phyloP scores from a whole-genome alignment of 2,797 vertebrate species.

The Amniataba percoides region DNA sequence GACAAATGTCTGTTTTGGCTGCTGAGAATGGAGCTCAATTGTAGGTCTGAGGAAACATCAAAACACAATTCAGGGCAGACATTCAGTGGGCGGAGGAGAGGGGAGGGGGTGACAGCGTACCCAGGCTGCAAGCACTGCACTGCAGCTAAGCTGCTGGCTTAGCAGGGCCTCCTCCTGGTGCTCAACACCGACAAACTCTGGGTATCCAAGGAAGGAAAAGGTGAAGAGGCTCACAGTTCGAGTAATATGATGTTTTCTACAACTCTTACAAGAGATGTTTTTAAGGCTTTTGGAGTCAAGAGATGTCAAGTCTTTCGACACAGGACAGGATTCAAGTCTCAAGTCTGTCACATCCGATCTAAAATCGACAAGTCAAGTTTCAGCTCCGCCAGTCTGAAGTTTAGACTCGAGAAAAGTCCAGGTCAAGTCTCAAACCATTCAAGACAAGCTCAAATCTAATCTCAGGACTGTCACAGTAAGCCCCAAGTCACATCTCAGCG shows the following conservation, averaged over 20 bases:
- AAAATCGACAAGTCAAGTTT: not conserved
- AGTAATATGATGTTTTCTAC: not conserved
- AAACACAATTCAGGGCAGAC: slow-evolving; percentile 93
- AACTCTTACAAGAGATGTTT: not conserved
- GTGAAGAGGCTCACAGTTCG: not conserved
- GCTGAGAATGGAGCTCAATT: slow-evolving; percentile 89
- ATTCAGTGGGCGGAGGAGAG: slow-evolving; percentile 79
- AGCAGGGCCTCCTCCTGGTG: slow-evolving; percentile 27
- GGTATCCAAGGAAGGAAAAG: not conserved
- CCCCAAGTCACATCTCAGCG: no score
- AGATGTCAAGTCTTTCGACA: not conserved
- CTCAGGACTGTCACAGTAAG: not conserved
- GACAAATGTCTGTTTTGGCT: slow-evolving; percentile 97
- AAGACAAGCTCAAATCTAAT: not conserved
- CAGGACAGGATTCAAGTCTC: not conserved
- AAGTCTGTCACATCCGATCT: not conserved
- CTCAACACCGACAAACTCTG: slow-evolving; percentile 6
- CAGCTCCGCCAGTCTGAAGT: not conserved
- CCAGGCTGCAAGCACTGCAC: slow-evolving; percentile 51
- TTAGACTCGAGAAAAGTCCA: no score
- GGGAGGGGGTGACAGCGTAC: slow-evolving; percentile 63
- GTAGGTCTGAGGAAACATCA: slow-evolving; percentile 91
- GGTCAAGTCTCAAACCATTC: not conserved
- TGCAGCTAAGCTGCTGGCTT: slow-evolving; percentile 55
- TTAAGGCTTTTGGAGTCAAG: not conserved